These are phyloP conservation scores for Anguilla japonica DNA, from an alignment of 2,113 vertebrate species.

Conservation along the genomic window DNA sequence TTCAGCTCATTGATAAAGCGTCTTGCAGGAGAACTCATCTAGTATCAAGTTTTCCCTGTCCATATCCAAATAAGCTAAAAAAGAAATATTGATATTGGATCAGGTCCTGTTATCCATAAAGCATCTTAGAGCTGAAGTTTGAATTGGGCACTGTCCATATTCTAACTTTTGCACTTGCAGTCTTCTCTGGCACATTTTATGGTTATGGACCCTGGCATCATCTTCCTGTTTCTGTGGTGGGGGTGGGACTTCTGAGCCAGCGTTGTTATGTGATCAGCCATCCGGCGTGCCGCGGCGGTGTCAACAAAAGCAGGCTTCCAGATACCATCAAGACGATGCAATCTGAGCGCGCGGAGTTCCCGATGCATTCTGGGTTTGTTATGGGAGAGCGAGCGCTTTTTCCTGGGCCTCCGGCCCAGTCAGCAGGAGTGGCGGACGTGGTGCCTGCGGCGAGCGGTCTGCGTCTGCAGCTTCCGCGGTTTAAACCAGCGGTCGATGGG, in stretches of 20 bases:
- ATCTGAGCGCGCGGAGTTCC: neutral
- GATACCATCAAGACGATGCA: neutral
- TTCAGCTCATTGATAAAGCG: no score
- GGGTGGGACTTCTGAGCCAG: no score
- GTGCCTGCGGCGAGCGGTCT: neutral
- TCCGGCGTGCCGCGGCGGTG: neutral
- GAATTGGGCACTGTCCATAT: no score
- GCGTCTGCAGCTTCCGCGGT: neutral
- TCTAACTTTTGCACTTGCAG: neutral
- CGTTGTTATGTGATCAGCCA: neutral
- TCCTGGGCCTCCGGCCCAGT: neutral
- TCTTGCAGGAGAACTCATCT: no score
- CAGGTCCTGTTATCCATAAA: no score
- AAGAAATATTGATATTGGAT: no score
- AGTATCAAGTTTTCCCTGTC: no score
- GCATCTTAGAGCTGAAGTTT: no score
- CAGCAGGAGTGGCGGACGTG: neutral
- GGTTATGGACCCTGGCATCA: neutral
- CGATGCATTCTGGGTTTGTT: neutral
- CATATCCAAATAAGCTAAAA: no score
- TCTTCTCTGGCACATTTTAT: neutral
- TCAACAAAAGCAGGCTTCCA: neutral
- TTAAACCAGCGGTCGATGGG: neutral
- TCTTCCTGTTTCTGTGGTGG: neutral
- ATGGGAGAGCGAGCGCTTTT: neutral